Percentiles rank a stretch among this genome's conserved stretches.
These are phyloP conservation scores for Lagodon rhomboides DNA, from an alignment of 2,797 vertebrate species.

Conservation along the genomic window DNA sequence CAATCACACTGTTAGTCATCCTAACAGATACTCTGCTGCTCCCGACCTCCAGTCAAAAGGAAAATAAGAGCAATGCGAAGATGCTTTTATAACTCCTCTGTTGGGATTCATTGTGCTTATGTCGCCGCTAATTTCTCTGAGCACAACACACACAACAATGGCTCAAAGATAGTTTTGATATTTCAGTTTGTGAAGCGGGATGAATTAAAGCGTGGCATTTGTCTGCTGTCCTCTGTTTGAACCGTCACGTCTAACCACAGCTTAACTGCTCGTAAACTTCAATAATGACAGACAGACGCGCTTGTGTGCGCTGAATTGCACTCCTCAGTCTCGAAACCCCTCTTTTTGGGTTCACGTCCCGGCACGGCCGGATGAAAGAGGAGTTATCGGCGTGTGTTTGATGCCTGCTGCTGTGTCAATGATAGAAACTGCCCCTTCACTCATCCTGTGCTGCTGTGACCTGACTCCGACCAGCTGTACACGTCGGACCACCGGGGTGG, in stretches of 20 bases:
- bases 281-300: conserved; percentile 37
- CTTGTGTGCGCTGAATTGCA: neutral
- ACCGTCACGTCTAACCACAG: conserved; percentile 5
- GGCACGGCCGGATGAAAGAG: conserved; percentile 29
- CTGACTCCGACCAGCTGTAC: conserved; percentile 54
- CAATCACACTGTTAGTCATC: conserved; percentile 46
- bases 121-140: neutral
- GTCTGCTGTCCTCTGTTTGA: conserved; percentile 36
- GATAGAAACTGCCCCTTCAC: conserved; percentile 22
- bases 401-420: conserved; percentile 41
- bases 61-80: neutral
- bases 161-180: conserved; percentile 12
- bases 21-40: conserved; percentile 22
- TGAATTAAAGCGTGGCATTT: conserved; percentile 5
- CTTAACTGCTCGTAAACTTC: conserved; percentile 15
- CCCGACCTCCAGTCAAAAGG: neutral
- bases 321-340: conserved; percentile 12
- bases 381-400: conserved; percentile 41
- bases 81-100: conserved; percentile 5
- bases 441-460: conserved; percentile 38
- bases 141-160: neutral
- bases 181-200: conserved; percentile 9
- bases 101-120: conserved; percentile 12
- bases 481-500: conserved; percentile 48
- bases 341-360: conserved; percentile 28